These are phyloP conservation scores for Diorhabda sublineata DNA, from an alignment of 1,140 invertebrate genomes.

Conservation along the genomic window DNA sequence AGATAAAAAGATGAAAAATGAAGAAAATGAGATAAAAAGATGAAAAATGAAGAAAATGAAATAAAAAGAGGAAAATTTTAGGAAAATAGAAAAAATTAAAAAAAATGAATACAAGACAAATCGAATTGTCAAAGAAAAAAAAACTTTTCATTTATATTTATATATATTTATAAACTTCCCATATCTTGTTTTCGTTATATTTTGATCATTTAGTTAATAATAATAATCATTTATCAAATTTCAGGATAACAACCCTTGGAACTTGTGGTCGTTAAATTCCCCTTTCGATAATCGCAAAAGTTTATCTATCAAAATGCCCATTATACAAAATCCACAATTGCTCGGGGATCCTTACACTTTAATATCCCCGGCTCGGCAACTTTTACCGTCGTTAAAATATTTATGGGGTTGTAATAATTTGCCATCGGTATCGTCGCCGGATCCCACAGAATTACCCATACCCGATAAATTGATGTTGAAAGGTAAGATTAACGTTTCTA, in stretches of 20 bases:
- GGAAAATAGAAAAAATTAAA: too few species aligned
- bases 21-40: too few species aligned
- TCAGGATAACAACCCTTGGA: conserved; percentile 21
- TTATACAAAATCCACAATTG: conserved; percentile 30
- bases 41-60: too few species aligned
- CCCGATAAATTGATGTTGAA: conserved; percentile 41
- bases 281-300: conserved; percentile 28
- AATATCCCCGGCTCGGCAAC: conserved; percentile 38
- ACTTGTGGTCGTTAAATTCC: conserved; percentile 8
- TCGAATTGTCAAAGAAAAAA: too few species aligned
- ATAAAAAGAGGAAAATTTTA: too few species aligned
- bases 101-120: too few species aligned
- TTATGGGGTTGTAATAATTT: conserved; percentile 26
- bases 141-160: too few species aligned
- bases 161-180: too few species aligned
- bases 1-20: too few species aligned
- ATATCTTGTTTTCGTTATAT: too few species aligned
- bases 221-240: conserved; percentile 1
- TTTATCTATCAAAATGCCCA: conserved; percentile 38
- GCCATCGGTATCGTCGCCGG: conserved; percentile 29
- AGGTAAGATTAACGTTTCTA: conserved; percentile 26
- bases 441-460: conserved; percentile 39
- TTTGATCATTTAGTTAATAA: too few species aligned
- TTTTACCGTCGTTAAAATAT: conserved; percentile 31
- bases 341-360: conserved; percentile 32